Evolutionary conservation across 2,888 invertebrate species (phyloP).

Genomic region (Synergus japonicus): DNA sequence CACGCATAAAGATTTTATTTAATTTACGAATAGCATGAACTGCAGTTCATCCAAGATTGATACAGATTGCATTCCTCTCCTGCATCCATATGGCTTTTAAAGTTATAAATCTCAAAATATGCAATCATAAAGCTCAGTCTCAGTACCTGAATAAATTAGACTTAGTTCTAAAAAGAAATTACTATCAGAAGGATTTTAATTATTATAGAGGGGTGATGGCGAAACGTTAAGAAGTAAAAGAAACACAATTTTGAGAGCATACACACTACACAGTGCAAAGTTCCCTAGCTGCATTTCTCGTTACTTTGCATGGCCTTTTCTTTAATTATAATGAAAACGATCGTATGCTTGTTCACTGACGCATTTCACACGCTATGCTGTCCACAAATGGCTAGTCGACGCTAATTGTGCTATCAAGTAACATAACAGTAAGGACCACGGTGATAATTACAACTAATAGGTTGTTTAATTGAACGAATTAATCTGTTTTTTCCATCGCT

Average conservation of each 20-base stretch:
- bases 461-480: conserved; percentile 65
- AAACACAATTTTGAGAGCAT: neutral
- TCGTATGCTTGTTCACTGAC: conserved; percentile 58
- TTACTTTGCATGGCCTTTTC: neutral
- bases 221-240: neutral
- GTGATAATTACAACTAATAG: conserved; percentile 65
- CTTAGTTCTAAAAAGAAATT: neutral
- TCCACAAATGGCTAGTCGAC: conserved; percentile 58
- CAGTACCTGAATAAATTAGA: neutral
- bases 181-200: too few species aligned
- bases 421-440: conserved; percentile 57
- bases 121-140: neutral
- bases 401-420: conserved; percentile 69
- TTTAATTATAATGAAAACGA: conserved; percentile 60
- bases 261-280: neutral
- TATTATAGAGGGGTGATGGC: too few species aligned
- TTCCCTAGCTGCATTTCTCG: neutral
- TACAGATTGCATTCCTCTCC: conserved; percentile 7
- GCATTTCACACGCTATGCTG: conserved; percentile 65
- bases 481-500: conserved; percentile 50
- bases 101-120: conserved; percentile 4
- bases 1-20: conserved; percentile 1
- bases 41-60: neutral
- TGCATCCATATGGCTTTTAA: neutral
- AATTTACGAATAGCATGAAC: neutral